Percentiles rank a stretch among this genome's conserved stretches.
phyloP scores from a whole-genome alignment of 1,140 invertebrate species.

The Drosophila ficusphila region DNA sequence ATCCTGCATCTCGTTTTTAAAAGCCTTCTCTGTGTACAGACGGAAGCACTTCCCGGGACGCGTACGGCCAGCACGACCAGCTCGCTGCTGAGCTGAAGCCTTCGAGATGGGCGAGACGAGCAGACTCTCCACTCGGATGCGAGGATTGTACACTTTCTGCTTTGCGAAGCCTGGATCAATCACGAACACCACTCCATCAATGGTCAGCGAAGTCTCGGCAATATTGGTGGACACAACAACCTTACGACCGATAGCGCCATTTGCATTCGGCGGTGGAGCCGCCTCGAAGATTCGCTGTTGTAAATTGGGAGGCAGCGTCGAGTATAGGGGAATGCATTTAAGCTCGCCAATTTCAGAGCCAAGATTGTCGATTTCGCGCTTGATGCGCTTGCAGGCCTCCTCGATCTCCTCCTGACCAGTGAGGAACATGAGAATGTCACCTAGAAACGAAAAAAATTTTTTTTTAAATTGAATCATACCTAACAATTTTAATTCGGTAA shows the following conservation, averaged over 20 bases:
- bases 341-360: constrained; percentile 98
- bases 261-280: constrained; percentile 95
- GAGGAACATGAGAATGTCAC: constrained; percentile 97
- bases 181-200: constrained; percentile 99
- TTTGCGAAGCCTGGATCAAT: constrained; percentile 99
- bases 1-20: constrained; percentile 99
- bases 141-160: constrained; percentile 99
- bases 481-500: too few species aligned
- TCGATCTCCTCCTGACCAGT: constrained; percentile 99
- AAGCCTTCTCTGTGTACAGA: constrained; percentile 99
- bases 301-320: constrained; percentile 97
- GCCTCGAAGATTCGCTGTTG: constrained; percentile 99
- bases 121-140: constrained; percentile 98
- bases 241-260: constrained; percentile 97
- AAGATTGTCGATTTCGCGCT: constrained; percentile 97
- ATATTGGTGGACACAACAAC: constrained; percentile 99
- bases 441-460: constrained; percentile 7
- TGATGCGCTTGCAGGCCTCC: constrained; percentile 99
- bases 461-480: not conserved
- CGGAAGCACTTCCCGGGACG: constrained; percentile 99
- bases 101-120: constrained; percentile 99
- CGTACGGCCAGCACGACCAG: constrained; percentile 98
- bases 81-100: constrained; percentile 99
- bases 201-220: constrained; percentile 99
- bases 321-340: constrained; percentile 99